Conservation (phyloP, 2,113 vertebrate genomes). For the Panthera uncia region DNA sequence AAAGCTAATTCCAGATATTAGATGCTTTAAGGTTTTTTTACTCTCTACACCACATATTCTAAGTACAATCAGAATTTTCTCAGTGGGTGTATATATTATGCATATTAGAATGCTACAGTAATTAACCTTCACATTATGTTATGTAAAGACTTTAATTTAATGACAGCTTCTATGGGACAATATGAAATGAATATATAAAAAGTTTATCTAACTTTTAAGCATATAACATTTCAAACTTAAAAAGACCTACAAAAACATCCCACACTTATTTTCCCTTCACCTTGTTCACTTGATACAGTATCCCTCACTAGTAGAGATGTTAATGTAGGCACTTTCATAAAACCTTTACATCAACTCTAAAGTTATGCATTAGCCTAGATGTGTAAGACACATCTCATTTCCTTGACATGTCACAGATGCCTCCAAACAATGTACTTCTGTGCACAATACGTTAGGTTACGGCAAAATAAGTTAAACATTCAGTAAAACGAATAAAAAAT, state of each 20-base stretch:
- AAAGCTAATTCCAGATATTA: neutral
- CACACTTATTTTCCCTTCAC: neutral
- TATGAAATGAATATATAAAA: neutral
- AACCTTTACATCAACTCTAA: slow-evolving; percentile 22
- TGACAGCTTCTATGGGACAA: neutral
- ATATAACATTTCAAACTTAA: neutral
- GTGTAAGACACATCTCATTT: neutral
- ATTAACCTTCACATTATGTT: slow-evolving; percentile 10
- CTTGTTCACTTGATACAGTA: neutral
- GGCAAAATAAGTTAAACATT: neutral
- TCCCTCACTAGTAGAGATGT: neutral
- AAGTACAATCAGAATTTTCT: neutral
- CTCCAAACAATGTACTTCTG: neutral
- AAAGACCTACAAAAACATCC: neutral
- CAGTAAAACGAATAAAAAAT: slow-evolving; percentile 21
- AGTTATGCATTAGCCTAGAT: neutral
- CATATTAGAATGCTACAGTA: neutral
- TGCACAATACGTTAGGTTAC: neutral
- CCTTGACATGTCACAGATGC: neutral
- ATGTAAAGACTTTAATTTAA: neutral
- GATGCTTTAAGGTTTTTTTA: neutral
- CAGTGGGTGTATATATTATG: neutral
- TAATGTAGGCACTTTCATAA: neutral
- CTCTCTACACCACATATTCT: neutral
- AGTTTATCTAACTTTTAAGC: neutral